Evolutionary conservation across 2,797 vertebrate genomes (phyloP).

Genomic region (Linurgus olivaceus): DNA sequence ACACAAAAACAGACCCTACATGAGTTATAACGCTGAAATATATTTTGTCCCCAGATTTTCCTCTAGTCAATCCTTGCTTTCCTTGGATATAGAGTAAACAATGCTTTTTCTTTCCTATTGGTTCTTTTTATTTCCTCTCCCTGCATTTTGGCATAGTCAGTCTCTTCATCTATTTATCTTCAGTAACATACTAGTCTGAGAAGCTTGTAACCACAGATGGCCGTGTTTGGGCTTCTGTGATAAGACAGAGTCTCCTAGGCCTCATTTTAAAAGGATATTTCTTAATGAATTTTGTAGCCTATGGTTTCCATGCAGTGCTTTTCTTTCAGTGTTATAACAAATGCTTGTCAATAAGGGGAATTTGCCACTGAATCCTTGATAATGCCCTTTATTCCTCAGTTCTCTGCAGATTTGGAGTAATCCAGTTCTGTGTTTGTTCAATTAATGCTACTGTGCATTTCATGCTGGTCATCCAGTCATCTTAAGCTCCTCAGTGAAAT

Average conservation of each 20-base stretch:
- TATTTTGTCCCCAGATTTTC: background rate
- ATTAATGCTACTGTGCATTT: slow-evolving; percentile 54
- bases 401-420: slow-evolving; percentile 60
- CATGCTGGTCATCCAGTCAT: slow-evolving; percentile 42
- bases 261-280: slow-evolving; percentile 29
- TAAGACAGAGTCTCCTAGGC: background rate
- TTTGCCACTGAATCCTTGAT: slow-evolving; percentile 51
- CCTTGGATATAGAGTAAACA: background rate
- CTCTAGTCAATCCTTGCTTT: background rate
- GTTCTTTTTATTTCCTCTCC: background rate
- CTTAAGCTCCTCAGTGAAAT: slow-evolving; percentile 64
- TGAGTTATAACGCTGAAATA: background rate
- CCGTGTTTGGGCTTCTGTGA: background rate
- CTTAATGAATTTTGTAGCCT: slow-evolving; percentile 60
- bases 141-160: background rate
- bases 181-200: slow-evolving; percentile 1
- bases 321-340: slow-evolving; percentile 49
- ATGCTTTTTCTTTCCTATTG: background rate
- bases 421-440: slow-evolving; percentile 66
- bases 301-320: background rate
- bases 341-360: slow-evolving; percentile 26
- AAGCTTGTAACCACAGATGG: slow-evolving; percentile 21
- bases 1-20: background rate
- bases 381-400: slow-evolving; percentile 62
- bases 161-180: slow-evolving; percentile 23